phyloP scores from a whole-genome alignment of 2,113 vertebrate genomes.

The Marcusenius ussheri region DNA sequence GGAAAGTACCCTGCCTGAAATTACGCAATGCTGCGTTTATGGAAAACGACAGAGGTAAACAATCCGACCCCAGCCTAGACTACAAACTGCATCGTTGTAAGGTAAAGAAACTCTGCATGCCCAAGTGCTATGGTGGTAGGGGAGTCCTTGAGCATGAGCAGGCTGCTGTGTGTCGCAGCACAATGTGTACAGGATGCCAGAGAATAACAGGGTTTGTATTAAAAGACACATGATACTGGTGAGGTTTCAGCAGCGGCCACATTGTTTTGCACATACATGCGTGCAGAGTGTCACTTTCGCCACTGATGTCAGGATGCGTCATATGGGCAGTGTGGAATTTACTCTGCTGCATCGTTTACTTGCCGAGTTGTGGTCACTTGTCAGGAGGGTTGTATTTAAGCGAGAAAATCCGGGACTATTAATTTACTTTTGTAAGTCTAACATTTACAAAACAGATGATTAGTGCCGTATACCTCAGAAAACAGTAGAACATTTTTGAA shows the following conservation, averaged over 20 bases:
- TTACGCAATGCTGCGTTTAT: constrained; percentile 7
- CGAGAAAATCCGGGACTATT: background rate
- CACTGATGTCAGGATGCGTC: background rate
- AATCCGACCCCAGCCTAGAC: background rate
- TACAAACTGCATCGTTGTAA: background rate
- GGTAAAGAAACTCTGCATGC: background rate
- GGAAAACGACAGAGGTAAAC: constrained; percentile 3
- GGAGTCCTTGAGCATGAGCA: background rate
- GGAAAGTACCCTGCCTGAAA: background rate
- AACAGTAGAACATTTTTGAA: background rate
- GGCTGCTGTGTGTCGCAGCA: background rate
- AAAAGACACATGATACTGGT: background rate
- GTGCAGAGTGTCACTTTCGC: background rate
- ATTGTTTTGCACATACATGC: background rate
- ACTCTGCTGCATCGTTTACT: background rate
- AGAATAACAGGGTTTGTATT: background rate
- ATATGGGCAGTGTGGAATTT: background rate
- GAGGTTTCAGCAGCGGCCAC: background rate
- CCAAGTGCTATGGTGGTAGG: background rate
- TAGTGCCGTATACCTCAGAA: background rate
- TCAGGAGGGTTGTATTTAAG: background rate
- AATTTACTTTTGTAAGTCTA: background rate
- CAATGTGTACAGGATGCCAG: background rate
- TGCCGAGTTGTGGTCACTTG: background rate
- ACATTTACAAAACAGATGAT: background rate